Conservation (phyloP, 2,113 vertebrate genomes). For the Sporophila hypoxantha region DNA sequence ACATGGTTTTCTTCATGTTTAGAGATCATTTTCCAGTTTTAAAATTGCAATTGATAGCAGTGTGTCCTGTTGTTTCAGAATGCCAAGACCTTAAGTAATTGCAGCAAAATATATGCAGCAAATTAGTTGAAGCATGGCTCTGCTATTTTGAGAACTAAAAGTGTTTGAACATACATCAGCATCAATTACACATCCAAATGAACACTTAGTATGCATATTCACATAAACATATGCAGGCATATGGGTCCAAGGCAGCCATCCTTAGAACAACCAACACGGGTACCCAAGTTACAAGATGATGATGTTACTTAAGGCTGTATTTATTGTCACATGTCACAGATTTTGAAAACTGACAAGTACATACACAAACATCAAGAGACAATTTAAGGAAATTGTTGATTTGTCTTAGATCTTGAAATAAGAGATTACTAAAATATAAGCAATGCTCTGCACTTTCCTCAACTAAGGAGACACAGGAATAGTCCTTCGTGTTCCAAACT, state of each 20-base stretch:
- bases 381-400: not conserved
- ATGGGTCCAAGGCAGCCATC: not conserved
- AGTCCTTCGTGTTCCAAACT: not conserved
- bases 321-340: not conserved
- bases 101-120: not conserved
- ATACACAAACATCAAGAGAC: not conserved
- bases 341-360: not conserved
- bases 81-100: not conserved
- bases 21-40: not conserved
- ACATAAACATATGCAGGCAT: not conserved
- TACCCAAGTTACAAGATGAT: not conserved
- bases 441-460: not conserved
- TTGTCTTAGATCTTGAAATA: not conserved
- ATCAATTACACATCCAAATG: not conserved
- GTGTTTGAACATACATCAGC: not conserved
- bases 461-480: not conserved
- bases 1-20: not conserved
- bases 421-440: not conserved
- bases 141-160: not conserved
- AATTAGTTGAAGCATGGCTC: not conserved
- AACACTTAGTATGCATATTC: not conserved
- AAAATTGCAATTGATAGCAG: not conserved
- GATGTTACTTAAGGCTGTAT: not conserved
- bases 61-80: not conserved
- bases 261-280: not conserved